These are phyloP conservation scores for Gallinago paraguaiae DNA, from an alignment of 2,113 vertebrate genomes.

Conservation along the genomic window DNA sequence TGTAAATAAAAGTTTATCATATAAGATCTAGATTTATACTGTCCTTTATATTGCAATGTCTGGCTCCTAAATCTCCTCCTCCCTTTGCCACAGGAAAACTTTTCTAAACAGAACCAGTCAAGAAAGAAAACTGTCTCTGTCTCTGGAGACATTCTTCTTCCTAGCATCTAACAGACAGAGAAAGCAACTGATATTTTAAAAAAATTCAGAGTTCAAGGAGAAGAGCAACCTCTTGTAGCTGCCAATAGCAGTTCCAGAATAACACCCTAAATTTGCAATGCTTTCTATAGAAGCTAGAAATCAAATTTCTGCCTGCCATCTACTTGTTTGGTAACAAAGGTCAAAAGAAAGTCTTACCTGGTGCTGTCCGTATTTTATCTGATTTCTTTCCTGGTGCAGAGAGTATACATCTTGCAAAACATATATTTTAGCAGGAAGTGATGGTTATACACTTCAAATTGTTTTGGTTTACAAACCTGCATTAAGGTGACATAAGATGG, in stretches of 20 bases:
- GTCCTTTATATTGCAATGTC: neutral
- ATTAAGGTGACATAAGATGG: neutral
- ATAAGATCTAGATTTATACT: neutral
- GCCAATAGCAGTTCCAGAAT: neutral
- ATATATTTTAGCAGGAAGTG: neutral
- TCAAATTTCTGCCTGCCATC: neutral
- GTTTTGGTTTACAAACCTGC: neutral
- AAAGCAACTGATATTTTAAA: neutral
- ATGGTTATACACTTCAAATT: neutral
- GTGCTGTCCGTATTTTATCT: neutral
- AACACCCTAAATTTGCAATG: neutral
- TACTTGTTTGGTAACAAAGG: neutral
- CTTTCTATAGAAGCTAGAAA: neutral
- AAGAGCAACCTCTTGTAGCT: neutral
- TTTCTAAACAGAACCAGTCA: neutral
- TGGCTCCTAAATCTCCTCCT: neutral
- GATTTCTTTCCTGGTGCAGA: neutral
- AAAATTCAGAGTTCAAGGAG: neutral
- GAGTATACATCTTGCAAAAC: neutral
- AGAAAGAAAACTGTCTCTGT: neutral
- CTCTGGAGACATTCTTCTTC: neutral
- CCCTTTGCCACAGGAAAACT: neutral
- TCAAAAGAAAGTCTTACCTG: neutral
- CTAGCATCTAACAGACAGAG: neutral
- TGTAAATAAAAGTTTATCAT: neutral